Evolutionary conservation across 2,888 invertebrate genomes (phyloP).

Genomic region (Nebria salina): DNA sequence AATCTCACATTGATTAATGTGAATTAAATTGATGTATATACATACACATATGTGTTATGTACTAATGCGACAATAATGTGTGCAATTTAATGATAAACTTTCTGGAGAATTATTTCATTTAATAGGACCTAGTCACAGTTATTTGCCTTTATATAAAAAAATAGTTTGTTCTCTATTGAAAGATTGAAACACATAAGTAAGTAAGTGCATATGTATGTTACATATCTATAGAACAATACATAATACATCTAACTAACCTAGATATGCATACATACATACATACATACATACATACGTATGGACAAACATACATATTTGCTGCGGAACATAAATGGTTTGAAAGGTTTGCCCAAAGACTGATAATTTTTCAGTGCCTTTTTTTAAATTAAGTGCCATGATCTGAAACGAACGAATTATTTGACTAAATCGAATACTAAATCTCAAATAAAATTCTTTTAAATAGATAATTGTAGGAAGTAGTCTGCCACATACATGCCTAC

Average conservation of each 20-base stretch:
- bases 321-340: background rate
- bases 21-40: too few relatives aligned
- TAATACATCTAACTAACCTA: too few relatives aligned
- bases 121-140: background rate
- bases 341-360: conserved; percentile 31
- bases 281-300: background rate
- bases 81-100: background rate
- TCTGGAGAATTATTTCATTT: background rate
- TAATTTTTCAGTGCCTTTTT: conserved; percentile 32
- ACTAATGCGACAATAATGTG: background rate
- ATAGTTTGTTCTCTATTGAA: background rate
- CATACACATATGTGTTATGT: too few relatives aligned
- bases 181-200: background rate
- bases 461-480: background rate
- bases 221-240: too few relatives aligned
- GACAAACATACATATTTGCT: background rate
- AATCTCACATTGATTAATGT: too few relatives aligned
- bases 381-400: conserved; percentile 30
- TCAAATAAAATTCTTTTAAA: background rate
- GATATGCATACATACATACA: too few relatives aligned
- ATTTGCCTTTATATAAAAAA: background rate
- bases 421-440: conserved; percentile 2
- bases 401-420: conserved; percentile 15
- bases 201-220: too few relatives aligned
- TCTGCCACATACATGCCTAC: background rate